Base-by-base conservation (phyloP, 2,888 invertebrate genomes). In the Spicauda simplicius region DNA sequence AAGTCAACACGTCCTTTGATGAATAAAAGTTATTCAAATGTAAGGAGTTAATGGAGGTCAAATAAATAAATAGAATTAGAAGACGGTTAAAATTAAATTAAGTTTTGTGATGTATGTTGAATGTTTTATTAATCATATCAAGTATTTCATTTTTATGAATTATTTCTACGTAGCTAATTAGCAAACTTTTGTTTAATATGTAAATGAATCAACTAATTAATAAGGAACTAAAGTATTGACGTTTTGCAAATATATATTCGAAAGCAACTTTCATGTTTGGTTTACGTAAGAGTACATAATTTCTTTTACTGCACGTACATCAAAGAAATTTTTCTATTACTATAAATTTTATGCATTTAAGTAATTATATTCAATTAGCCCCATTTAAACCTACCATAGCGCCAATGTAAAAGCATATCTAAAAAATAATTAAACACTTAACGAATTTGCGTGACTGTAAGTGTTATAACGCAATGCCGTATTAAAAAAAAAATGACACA, bases 371-470 rank as follows among this genome's bases (percentile, higher is more conserved):
- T 48, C 5, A 45, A 48, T 48, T 37, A 56, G 18, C 56, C 8
- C 56, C 12, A 6, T 37, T 56, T 56, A 18, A 18, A 37, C 12
- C 5, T 37, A 48, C 48, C 30, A 25, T 59, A 59, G 45, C 48
- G 6, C 48, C 25, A 30, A 20, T 10, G 59, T 48, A 59, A 59
- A 50, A 48, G 59, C 59, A 59, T 59, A 48, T 25, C 48, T 59
- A 59, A 59, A 59, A 59, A 48, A 48, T 59, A 25, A 59, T 50
- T 25, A 25, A 48, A n/a, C 59, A 59, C 30, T 59, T 59, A 16
- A 48, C n/a, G 48, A 30, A 18, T 18, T 37, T 41, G 33, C 37
- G 7, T 56, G 37, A 33, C 10, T 33, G 8, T 33, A 33, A 33
- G 8, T 33, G 33, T 6, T 33, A 33, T 18, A 37, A 48, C 16